A percentile compares a stretch with the other conserved stretches of the same genome.
Evolutionary conservation across 2,113 vertebrate genomes (phyloP).

Genomic region (Cyphomyrus plagiostoma): DNA sequence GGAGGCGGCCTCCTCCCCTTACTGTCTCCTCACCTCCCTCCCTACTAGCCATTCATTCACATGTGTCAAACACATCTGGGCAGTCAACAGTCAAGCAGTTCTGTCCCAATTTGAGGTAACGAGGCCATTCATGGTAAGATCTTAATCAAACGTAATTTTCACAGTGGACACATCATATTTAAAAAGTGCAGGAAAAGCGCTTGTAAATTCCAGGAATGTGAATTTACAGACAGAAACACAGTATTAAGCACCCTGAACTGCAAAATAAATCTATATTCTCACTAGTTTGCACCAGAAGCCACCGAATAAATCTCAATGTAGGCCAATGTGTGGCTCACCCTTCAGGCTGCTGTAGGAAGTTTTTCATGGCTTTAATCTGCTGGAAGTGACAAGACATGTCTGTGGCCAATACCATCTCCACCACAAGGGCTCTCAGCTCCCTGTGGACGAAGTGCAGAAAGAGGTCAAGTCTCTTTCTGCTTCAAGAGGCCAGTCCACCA

Average conservation of each 20-base stretch:
- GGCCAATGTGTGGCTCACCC: conserved; percentile 50
- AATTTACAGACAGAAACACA: background rate
- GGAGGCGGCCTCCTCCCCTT: background rate
- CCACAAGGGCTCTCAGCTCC: conserved; percentile 80
- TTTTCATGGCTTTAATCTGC: conserved; percentile 89
- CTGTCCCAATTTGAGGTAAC: background rate
- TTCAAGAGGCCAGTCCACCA: background rate
- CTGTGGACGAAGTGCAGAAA: conserved; percentile 46
- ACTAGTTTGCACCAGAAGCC: background rate
- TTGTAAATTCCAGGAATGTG: background rate
- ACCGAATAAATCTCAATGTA: background rate
- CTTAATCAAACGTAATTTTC: background rate
- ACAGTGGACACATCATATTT: background rate
- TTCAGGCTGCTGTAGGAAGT: conserved; percentile 79
- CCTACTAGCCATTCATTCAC: background rate
- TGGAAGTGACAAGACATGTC: conserved; percentile 98
- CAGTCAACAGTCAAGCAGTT: background rate
- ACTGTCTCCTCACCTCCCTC: background rate
- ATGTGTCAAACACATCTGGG: background rate
- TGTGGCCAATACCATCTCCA: conserved; percentile 94
- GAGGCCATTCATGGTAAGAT: background rate
- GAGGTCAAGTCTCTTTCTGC: background rate
- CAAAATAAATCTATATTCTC: background rate
- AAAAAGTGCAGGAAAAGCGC: background rate
- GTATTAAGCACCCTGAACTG: background rate